phyloP scores from a whole-genome alignment of 2,797 vertebrate genomes.

The Lemur catta region DNA sequence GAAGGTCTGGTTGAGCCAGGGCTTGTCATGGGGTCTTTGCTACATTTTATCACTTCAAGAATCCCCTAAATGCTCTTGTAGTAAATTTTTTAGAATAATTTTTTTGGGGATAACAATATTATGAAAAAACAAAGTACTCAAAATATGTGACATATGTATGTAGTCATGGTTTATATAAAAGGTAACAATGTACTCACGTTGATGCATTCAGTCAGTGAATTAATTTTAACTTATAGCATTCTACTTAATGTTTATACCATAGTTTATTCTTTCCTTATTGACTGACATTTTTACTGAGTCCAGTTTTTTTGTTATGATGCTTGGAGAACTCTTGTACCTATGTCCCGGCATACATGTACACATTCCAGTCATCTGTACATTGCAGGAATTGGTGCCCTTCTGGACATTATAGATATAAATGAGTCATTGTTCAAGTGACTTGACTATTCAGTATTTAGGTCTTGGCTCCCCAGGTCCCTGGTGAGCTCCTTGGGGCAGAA shows the following conservation, averaged over 20 bases:
- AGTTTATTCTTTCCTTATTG: neutral
- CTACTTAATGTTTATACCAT: neutral
- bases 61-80: slow-evolving; percentile 77
- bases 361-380: neutral
- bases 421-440: neutral
- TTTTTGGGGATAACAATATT: slow-evolving; percentile 70
- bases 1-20: neutral
- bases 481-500: neutral
- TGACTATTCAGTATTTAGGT: neutral
- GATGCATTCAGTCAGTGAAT: neutral
- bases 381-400: neutral
- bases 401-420: neutral
- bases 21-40: neutral
- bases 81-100: slow-evolving; percentile 56
- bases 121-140: slow-evolving; percentile 71
- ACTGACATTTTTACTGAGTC: neutral
- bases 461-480: neutral
- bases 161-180: neutral
- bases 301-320: neutral
- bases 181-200: neutral
- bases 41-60: slow-evolving; percentile 68
- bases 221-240: neutral
- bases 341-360: neutral
- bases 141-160: slow-evolving; percentile 48
- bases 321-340: neutral